Base-by-base conservation (phyloP, 2,797 vertebrate species). In the Myripristis murdjan region DNA sequence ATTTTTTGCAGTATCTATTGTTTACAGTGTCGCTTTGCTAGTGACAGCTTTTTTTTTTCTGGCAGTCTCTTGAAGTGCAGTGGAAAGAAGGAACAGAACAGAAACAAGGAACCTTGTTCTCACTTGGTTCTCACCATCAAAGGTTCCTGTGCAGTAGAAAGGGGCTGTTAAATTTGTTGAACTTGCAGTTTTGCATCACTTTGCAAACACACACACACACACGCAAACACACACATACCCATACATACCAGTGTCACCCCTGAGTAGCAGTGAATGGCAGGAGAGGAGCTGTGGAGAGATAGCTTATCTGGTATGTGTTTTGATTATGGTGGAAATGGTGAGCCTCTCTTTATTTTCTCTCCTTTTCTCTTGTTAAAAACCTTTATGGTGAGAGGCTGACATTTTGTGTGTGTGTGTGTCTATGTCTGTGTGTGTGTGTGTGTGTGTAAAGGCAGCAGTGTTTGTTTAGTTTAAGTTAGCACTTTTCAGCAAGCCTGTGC, bases 391-490 rank as follows among this genome's bases (percentile, higher is more conserved):
- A 60, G 70, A 16, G 61, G 70, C 48, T 7, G 22, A n/a, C 60
- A 9, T 0, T 24, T 11, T 66, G 26, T 56, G 41, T 53, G 56
- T 26, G n/a, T 39, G 26, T 37, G 23, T 35, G 35, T 35, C n/a
- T 18, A 22, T 20, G 31, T 54, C 15, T 26, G 5, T 26, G 56
- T 23, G 10, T n/a, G 16, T 15, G 28, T 35, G 26, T 55, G 26
- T 55, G 37, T 73, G 39, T 60, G 35, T n/a, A 1, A 1, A 4
- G 28, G 48, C 8, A 14, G 23, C 2, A 3, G 20, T 3, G 20
- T 11, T 24, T 84, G 60, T 81, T 77, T 83, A 60, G 79, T 65
- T 78, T 60, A 78, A 64, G 59, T 59, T 24, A 54, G 52, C 54
- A 44, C 44, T 48, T 70, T 64, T 84, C 63, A 62, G 61, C 59